Base-by-base conservation (phyloP, 2,113 vertebrate genomes). In the Phrynocephalus versicolor region DNA sequence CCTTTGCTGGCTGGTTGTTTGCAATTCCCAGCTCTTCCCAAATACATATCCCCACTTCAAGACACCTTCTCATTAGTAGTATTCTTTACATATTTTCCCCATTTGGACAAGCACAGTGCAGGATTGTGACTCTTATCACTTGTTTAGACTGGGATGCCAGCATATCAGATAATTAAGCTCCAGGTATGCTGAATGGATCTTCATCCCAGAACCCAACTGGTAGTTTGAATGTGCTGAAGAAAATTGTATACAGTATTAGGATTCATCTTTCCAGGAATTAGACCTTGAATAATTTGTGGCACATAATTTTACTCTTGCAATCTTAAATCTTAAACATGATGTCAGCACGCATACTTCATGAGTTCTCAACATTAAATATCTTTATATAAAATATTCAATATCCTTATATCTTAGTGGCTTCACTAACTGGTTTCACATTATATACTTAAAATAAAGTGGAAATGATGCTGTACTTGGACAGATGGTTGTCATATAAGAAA, bases 321-420 rank as follows among this genome's bases (percentile, higher is more conserved):
- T 82, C 78, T 71, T 60, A 39, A 75, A 0, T 76, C n/a, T n/a
- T n/a, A n/a, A 30, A 30, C 69, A 60, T 55, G 25, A 2, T 45
- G 2, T 62, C 85, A 27, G 75, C 55, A 39, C 33, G 4, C 57
- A 18, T 79, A 0, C 0, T 8, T 74, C 72, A 75, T 70, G 12
- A 37, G 0, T 35, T 0, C 0, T 55, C 18, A 69, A 15, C 0
- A 0, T 0, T 0, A 10, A 51, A 51, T 6, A 51, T 51, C 45
- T 51, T 51, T 51, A 51, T 51, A 51, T 84, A 25, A 39, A 82
- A 74, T 45, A 39, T 81, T 60, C 62, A 23, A 2, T 55, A 18
- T 33, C 83, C 67, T 62, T 0, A 0, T 23, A 33, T 57, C 6
- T 78, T 51, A 58, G 76, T 23, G n/a, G 64, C n/a, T n/a, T 88